phyloP scores from a whole-genome alignment of 2,797 vertebrate genomes.

The Sandelia bainsii region DNA sequence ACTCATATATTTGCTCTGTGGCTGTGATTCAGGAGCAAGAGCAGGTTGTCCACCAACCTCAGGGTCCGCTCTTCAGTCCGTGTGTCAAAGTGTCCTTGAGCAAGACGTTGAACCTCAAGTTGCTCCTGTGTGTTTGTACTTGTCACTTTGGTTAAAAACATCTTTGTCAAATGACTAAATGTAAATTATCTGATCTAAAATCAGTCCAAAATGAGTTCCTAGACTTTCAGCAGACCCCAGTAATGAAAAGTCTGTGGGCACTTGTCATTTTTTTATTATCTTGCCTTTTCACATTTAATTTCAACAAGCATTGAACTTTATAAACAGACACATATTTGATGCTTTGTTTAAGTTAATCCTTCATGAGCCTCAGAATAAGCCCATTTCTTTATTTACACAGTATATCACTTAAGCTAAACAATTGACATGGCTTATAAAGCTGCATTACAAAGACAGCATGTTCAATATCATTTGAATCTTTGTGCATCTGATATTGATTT shows the following conservation, averaged over 20 bases:
- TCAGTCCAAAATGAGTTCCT: no score
- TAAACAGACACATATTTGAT: constrained; percentile 27
- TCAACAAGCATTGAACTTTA: constrained; percentile 27
- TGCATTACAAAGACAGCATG: constrained; percentile 60
- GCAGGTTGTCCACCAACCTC: no score
- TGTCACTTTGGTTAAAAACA: no score
- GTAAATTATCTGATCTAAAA: no score
- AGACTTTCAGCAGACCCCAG: background rate
- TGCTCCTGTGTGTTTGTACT: no score
- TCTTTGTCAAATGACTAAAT: no score
- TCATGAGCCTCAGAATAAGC: constrained; percentile 37
- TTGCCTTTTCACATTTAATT: constrained; percentile 18
- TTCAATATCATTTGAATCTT: constrained; percentile 76
- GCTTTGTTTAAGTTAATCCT: constrained; percentile 30
- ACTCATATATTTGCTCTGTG: no score
- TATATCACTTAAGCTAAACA: constrained; percentile 62
- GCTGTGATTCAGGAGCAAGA: no score
- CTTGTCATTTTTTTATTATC: constrained; percentile 1
- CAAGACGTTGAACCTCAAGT: no score
- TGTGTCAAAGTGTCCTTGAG: no score
- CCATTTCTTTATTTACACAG: constrained; percentile 61
- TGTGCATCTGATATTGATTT: constrained; percentile 78
- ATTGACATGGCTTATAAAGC: constrained; percentile 69
- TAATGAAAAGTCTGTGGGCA: background rate
- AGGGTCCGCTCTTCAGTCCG: no score